These are phyloP conservation scores for Laspeyria flexula DNA, from an alignment of 2,888 invertebrate genomes.

Conservation along the genomic window DNA sequence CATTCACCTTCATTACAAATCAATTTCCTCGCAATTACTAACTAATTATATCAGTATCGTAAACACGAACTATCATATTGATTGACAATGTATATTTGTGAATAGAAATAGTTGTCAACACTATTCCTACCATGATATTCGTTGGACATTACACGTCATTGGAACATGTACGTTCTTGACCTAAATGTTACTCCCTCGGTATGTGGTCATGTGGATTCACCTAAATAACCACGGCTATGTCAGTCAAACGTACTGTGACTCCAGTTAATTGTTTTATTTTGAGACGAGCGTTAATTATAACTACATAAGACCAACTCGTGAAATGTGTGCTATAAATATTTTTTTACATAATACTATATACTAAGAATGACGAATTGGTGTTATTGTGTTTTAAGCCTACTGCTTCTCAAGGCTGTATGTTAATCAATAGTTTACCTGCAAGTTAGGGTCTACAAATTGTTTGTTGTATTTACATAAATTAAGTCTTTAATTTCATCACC, in stretches of 20 bases:
- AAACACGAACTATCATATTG: slow-evolving; percentile 13
- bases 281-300: slow-evolving; percentile 45
- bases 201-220: slow-evolving; percentile 19
- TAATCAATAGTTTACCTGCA: no score
- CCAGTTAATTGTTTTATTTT: slow-evolving; percentile 21
- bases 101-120: slow-evolving; percentile 30
- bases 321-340: slow-evolving; percentile 46
- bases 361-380: no score
- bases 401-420: no score
- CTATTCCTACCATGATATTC: slow-evolving; percentile 15
- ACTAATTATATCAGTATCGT: slow-evolving; percentile 3
- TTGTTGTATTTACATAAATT: no score
- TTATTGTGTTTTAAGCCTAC: no score
- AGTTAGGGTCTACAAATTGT: no score
- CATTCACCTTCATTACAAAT: no score
- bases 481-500: no score
- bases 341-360: no score
- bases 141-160: slow-evolving; percentile 18
- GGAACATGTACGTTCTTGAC: slow-evolving; percentile 38
- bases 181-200: slow-evolving; percentile 35
- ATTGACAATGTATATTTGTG: slow-evolving; percentile 18
- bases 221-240: slow-evolving; percentile 42
- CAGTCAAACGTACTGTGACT: slow-evolving; percentile 30
- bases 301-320: slow-evolving; percentile 39
- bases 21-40: no score